Conservation (phyloP, 2,113 vertebrate genomes). For the Melospiza melodia region DNA sequence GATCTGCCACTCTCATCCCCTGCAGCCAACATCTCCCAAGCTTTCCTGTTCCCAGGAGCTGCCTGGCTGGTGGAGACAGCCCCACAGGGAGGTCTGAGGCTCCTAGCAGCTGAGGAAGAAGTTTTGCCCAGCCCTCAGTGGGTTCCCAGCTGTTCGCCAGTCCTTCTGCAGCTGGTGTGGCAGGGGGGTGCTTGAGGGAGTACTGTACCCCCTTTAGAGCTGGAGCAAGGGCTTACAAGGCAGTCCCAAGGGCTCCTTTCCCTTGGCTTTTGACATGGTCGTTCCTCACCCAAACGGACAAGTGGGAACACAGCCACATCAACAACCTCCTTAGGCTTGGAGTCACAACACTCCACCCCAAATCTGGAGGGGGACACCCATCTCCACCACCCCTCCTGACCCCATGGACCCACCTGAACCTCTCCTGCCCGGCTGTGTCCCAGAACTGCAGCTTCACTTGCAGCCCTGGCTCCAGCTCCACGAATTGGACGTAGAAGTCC, state of each 20-base stretch:
- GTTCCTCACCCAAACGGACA: neutral
- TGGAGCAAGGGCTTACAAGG: neutral
- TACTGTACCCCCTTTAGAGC: neutral
- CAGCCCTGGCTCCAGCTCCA: slow-evolving; percentile 81
- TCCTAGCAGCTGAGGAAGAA: neutral
- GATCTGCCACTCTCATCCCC: neutral
- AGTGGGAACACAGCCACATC: no score
- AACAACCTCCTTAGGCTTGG: no score
- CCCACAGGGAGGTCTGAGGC: neutral
- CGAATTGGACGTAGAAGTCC: slow-evolving; percentile 85
- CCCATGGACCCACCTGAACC: slow-evolving; percentile 78
- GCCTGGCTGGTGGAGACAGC: neutral
- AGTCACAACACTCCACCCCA: neutral
- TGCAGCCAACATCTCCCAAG: neutral
- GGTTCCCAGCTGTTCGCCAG: neutral
- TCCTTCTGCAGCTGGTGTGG: no score
- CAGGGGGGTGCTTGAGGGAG: no score
- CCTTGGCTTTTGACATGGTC: neutral
- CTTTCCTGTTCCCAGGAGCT: neutral
- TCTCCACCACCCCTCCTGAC: neutral
- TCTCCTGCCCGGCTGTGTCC: slow-evolving; percentile 89
- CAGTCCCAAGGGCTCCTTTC: neutral
- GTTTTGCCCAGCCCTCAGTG: neutral
- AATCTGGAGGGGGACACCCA: neutral
- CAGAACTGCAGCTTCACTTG: slow-evolving; percentile 88